Conservation (phyloP, 2,113 vertebrate species). For the Atrichornis clamosus region DNA sequence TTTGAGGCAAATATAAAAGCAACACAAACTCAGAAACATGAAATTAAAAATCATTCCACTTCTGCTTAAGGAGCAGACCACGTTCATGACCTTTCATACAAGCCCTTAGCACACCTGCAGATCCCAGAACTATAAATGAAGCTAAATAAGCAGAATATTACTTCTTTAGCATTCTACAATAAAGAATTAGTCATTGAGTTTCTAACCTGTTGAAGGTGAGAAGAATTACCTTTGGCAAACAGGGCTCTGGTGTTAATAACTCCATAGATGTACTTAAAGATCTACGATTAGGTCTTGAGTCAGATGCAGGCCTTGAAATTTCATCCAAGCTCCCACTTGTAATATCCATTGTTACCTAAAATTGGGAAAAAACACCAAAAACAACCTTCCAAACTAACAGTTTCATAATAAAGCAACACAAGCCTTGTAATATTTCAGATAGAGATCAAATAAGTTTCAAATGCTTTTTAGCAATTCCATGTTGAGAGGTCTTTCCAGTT, state of each 20-base stretch:
- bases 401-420: not conserved
- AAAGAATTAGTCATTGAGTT: not conserved
- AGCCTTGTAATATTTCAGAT: not conserved
- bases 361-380: accelerated
- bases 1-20: not conserved
- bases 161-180: not conserved
- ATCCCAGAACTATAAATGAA: not conserved
- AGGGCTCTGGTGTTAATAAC: constrained; percentile 72
- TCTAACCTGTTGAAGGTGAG: not conserved
- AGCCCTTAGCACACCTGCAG: not conserved
- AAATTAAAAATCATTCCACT: not conserved
- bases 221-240: constrained; percentile 72
- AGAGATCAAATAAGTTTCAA: not conserved
- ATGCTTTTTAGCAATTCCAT: not conserved
- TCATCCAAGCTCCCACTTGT: constrained; percentile 75
- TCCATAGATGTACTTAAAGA: constrained; percentile 72
- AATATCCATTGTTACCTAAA: constrained; percentile 77
- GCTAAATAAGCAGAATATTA: not conserved
- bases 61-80: not conserved
- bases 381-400: not conserved
- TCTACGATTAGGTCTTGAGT: constrained; percentile 63
- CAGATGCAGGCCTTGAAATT: constrained; percentile 78
- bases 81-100: not conserved
- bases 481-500: not conserved
- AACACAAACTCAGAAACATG: not conserved